Base-by-base conservation (phyloP, 2,113 vertebrate genomes). In the Lophochroa leadbeateri region DNA sequence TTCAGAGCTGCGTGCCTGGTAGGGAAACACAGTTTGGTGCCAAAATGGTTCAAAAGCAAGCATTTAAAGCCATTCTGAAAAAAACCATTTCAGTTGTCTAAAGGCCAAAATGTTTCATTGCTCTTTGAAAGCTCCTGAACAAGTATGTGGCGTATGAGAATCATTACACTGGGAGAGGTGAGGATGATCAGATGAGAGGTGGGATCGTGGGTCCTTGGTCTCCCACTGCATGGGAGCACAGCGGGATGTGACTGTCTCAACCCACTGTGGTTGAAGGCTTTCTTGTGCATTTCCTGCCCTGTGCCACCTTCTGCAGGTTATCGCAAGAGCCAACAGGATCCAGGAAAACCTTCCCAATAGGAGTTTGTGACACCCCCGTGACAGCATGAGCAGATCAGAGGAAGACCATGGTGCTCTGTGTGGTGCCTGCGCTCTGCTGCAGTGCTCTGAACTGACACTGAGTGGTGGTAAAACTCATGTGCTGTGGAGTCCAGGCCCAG, bases 391-490 rank as follows among this genome's bases (percentile, higher is more conserved):
- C 20, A 65, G 37, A 47, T 9, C n/a, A 61, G 71, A 76, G 58
- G 63, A 47, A 52, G n/a, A 52, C 15, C 41, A 20, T 0, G 5
- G 19, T 6, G 24, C 52, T 76, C 44, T 77, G 13, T n/a, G 50
- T 0, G 0, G 13, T 13, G 8, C 35, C 77, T 64, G 55, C 3
- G 2, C 50, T 44, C 29, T 0, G 2, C 47, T 89, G 57, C 65
- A 44, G 12, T 4, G 43, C 0, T 2, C 43, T 61, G 43, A 74
- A 6, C 58, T 41, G 80, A 50, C 61, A 33, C 41, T n/a, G 52
- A 46, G 44, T 12, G 47, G 27, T 31, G 47, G 75, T 31, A 63
- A 92, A 84, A 76, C 21, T 81, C 47, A 37, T 10, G 24, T 29
- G n/a, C 92, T 78, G 12, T 23, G n/a, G 43, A 60, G 25, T n/a